These are phyloP conservation scores for Scaptomyza polygonia DNA, from an alignment of 2,888 invertebrate species.

Conservation along the genomic window DNA sequence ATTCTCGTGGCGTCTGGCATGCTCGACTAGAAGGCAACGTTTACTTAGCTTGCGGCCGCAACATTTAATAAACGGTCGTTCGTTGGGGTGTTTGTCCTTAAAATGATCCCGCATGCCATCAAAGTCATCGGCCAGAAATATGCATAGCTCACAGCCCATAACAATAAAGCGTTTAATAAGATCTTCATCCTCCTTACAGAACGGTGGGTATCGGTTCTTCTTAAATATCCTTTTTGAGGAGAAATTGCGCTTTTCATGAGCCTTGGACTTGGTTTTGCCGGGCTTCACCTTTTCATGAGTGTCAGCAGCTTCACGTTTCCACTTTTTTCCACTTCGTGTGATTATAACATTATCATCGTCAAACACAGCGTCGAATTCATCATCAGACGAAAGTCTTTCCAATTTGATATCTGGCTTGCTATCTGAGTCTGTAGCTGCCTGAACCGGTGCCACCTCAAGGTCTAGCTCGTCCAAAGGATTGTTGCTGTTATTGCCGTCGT, in stretches of 20 bases:
- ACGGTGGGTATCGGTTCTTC: slow-evolving; percentile 67
- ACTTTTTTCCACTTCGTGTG: slow-evolving; percentile 58
- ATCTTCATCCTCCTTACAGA: slow-evolving; percentile 73
- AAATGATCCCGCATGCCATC: slow-evolving; percentile 81
- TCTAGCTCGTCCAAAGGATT: slow-evolving; percentile 76
- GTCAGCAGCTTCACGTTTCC: slow-evolving; percentile 43
- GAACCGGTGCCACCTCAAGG: slow-evolving; percentile 45
- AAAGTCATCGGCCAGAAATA: slow-evolving; percentile 77
- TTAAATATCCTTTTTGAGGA: slow-evolving; percentile 49
- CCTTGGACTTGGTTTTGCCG: slow-evolving; percentile 34
- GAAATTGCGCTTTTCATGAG: slow-evolving; percentile 36
- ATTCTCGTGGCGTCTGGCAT: slow-evolving; percentile 83
- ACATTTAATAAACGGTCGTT: slow-evolving; percentile 80
- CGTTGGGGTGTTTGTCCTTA: slow-evolving; percentile 72
- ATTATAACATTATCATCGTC: slow-evolving; percentile 61
- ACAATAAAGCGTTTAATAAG: slow-evolving; percentile 82
- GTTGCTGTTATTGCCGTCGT: slow-evolving; percentile 35
- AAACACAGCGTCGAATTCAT: slow-evolving; percentile 37
- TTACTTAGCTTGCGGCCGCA: slow-evolving; percentile 83
- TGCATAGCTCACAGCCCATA: slow-evolving; percentile 82
- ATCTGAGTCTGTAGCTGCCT: slow-evolving; percentile 19
- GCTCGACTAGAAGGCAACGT: slow-evolving; percentile 82
- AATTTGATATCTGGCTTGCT: slow-evolving; percentile 51
- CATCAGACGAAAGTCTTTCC: slow-evolving; percentile 48
- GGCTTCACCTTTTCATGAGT: slow-evolving; percentile 26